Evolutionary conservation across 1,140 invertebrate species (phyloP), one percentile per base, ranked within the genome.

Genomic region (Pygmarrhopalites habei): DNA sequence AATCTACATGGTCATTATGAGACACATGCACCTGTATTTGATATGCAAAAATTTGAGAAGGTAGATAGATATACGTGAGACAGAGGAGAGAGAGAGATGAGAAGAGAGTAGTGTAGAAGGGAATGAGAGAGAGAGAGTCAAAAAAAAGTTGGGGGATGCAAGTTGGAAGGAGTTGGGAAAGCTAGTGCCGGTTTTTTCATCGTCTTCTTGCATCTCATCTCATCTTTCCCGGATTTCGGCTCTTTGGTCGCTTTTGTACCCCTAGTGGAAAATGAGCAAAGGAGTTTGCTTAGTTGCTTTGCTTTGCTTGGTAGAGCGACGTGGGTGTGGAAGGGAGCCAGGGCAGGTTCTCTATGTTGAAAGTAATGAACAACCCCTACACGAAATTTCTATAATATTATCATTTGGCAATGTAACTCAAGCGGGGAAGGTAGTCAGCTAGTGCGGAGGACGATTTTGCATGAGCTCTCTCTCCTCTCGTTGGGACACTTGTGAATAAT

Each of bases 191-290:
- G 67, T 59, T 61, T 63, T 62, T 67, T 64, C 53, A 46, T 56
- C 55, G 73, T 75, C 77, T 77, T 76, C 76, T 77, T 75, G 75
- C 73, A 76, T 73, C 73, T 74, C 73, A 72, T 74, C 68, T 69
- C 72, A 74, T 72, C 74, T 67, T 73, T 73, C 73, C 72, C 74
- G 72, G 75, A 75, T 75, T 73, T 74, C 74, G 73, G 74, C 73
- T 75, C 60, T 64, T 63, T 39, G 59, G 47, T 30, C 59, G 47
- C 63, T 49, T 61, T 32, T 41, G 53, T 25, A 26, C 55, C 61
- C 61, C 61, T 63, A 63, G 61, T 63, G 30, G 58, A 60, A 59
- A 62, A 62, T 60, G 64, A 43, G 53, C 41, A 61, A 62, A 35
- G 30, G 60, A 53, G 43, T 39, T 56, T 47, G 43, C 41, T 56